Base-by-base conservation (phyloP, 2,797 vertebrate genomes). In the Fundulus diaphanus region DNA sequence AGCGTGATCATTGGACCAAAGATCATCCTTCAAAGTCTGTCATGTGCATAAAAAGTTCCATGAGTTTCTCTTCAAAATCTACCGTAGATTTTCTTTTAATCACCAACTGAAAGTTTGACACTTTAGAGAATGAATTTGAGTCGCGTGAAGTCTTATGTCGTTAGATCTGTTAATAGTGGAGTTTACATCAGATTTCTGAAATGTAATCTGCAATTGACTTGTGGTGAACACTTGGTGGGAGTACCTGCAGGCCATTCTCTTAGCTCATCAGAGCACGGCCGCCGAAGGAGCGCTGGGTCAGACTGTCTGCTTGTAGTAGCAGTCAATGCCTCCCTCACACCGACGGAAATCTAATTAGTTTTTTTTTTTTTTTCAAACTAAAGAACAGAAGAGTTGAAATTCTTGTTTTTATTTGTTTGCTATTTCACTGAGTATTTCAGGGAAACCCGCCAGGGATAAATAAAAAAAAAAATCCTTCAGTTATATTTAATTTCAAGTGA, bases 221-320 rank as follows among this genome's bases (percentile, higher is more conserved):
- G 73, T 76, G 80, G 72, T 70, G 79, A 86, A 70, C 73, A 77
- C 70, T 80, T 80, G 70, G 78, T 90, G 83, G 88, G 87, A 87
- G 82, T 80, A 76, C 83, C 83, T 87, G 74, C 54, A 68, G 83
- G 79, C 83, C 68, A 91, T 92, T 92, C 87, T 93, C 82, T 73
- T 80, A 72, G 40, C 79, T 90, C 90, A 91, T 67, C 82, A 24
- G 86, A 89, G 90, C 90, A 91, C 81, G 90, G 78, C 87, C 69
- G 35, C 74, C 82, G 79, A 73, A 82, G 75, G 70, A 78, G 78
- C 77, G 79, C 85, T 83, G 84, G 91, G 91, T 93, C 91, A 88
- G 74, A 82, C 73, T 76, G 88, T 88, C 82, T 88, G 73, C 33
- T 89, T 80, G 24, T 68, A 57, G 68, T 57, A 82, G 70, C 81